Evolutionary conservation across 1,140 invertebrate genomes (phyloP).

Genomic region (Cheumatopsyche charites): DNA sequence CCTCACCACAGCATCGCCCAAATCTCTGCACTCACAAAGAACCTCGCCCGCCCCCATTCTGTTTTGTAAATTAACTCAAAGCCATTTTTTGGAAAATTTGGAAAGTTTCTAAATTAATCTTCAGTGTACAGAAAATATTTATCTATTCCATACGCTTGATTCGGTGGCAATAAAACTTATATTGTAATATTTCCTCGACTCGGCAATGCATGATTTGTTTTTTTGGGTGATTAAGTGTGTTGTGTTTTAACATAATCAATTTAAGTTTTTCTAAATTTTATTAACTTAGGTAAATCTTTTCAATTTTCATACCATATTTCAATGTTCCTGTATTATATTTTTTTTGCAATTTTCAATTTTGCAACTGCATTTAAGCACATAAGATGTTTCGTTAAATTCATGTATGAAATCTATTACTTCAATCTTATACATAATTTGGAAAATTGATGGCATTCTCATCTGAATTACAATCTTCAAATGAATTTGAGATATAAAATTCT

Average conservation of each 20-base stretch:
- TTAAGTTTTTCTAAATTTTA: neutral
- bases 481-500: too few relatives aligned
- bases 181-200: too few relatives aligned
- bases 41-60: neutral
- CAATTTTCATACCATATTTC: too few relatives aligned
- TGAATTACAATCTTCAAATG: too few relatives aligned
- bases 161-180: too few relatives aligned
- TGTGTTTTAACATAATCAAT: constrained; percentile 27
- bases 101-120: neutral
- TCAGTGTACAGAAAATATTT: neutral
- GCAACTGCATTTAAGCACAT: too few relatives aligned
- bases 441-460: too few relatives aligned
- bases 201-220: constrained; percentile 8
- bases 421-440: too few relatives aligned
- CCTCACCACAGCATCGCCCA: constrained; percentile 28
- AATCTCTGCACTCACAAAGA: neutral
- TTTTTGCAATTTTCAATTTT: too few relatives aligned
- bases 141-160: neutral
- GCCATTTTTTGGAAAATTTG: neutral
- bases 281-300: neutral
- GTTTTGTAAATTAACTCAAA: constrained; percentile 15
- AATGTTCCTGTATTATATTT: too few relatives aligned
- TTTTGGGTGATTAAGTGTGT: constrained; percentile 35
- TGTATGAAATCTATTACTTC: too few relatives aligned
- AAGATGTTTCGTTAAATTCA: too few relatives aligned